Base-by-base conservation (phyloP, 1,140 invertebrate genomes). In the Zaprionus vittiger region DNA sequence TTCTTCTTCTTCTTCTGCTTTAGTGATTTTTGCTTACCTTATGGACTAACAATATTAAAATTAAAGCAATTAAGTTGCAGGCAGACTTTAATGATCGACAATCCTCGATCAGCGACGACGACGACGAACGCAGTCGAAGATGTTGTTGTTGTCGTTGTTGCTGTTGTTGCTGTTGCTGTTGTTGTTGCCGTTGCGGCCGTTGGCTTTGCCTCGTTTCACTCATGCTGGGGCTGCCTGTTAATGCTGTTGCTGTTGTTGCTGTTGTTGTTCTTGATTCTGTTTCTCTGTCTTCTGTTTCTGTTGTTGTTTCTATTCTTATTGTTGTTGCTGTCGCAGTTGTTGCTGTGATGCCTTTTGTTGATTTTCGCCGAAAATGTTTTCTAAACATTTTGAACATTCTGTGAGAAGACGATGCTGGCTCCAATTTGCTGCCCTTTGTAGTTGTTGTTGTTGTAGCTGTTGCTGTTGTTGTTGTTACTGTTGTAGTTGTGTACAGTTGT, bases 341-440 rank as follows among this genome's bases (percentile, higher is more conserved):
- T 41, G 54, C 57, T 61, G 77, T 59, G 20, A 47, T 76, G 62
- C 38, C 59, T 71, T 64, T 66, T 74, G 84, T 77, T 81, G 81
- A 84, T 92, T 92, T 92, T 91, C 91, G 86, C 64, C 91, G 85
- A 87, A 92, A 92, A 85, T 92, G 91, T 91, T 92, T 92, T 72
- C 91, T 91, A 90, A 92, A 92, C 91, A 92, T 92, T 92, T 81
- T 92, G 85, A 76, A 84, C 85, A 92, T 91, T 91, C 79, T 91
- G 83, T 76, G 73, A 60, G 76, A 72, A 54, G 54, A 68, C 52
- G 56, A 74, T 77, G 56, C 75, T 81, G 44, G 63, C 66, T 49
- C 41, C 47, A 52, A 52, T 11, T 12, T 22, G 17, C 66, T 73
- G 71, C 38, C 24, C 60, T 68, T 55, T 61, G 41, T 67, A 67